Evolutionary conservation across 2,797 vertebrate species (phyloP).

Genomic region (Chelmon rostratus): DNA sequence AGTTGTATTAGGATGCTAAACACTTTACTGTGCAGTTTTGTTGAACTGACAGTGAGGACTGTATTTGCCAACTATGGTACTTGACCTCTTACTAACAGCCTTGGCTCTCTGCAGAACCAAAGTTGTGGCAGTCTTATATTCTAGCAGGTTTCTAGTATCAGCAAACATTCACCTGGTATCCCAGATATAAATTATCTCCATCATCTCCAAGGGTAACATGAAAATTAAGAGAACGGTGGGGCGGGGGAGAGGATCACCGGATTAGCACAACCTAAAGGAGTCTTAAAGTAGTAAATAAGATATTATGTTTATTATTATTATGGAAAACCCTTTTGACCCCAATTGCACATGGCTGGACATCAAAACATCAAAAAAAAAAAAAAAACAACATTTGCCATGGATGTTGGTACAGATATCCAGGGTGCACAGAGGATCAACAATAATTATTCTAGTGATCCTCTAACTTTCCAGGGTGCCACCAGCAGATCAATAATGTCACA

Average conservation of each 20-base stretch:
- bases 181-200: background rate
- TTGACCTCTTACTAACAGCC: background rate
- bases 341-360: background rate
- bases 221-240: too few species aligned
- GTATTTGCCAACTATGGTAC: background rate
- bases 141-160: background rate
- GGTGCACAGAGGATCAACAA: too few species aligned
- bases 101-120: background rate
- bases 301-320: too few species aligned
- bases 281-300: background rate
- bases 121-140: background rate
- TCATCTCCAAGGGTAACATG: background rate
- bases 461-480: background rate
- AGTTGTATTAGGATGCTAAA: constrained; percentile 25
- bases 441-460: background rate
- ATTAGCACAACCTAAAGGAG: background rate
- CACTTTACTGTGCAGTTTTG: constrained; percentile 21
- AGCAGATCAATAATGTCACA: background rate
- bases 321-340: background rate
- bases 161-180: background rate
- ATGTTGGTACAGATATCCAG: too few species aligned
- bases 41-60: constrained; percentile 12
- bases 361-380: background rate
- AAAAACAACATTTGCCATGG: too few species aligned
- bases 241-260: too few species aligned